Evolutionary conservation across 2,113 vertebrate genomes (phyloP), one percentile per base, ranked within the genome.

Genomic region (Seriola aureovittata): DNA sequence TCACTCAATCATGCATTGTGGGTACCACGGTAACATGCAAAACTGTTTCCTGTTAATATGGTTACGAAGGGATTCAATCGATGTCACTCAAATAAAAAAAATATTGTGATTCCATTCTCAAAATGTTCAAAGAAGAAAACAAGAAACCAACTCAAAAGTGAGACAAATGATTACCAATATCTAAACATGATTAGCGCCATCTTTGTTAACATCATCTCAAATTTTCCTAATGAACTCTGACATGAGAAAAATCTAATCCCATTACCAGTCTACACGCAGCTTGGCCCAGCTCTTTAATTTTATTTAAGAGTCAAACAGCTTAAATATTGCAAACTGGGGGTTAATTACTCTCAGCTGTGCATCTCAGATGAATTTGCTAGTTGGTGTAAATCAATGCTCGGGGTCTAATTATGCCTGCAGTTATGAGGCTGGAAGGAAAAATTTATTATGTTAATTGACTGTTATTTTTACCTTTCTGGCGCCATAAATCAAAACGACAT

Each of bases 381-480:
- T 69, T 79, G 66, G 65, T 66, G 72, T 81, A 80, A 88, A 93
- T 92, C 87, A 84, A 91, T 90, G 74, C 65, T 74, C 25, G 5
- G 42, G 63, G 80, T 90, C 87, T 90, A 89, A 92, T 91, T 89
- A 92, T 66, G 63, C 75, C 80, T 82, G 55, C 42, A 87, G 52
- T 84, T 72, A 73, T 50, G 32, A 46, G 67, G n/a, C 68, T 57
- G 19, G 44, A 71, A 85, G 78, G 46, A 69, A 72, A 84, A 91
- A 36, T 71, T 5, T 79, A 78, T 86, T 54, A 52, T 66, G 69
- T 68, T 72, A 85, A 81, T 75, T 82, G 63, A 82, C 66, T 60
- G 71, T 74, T 88, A 78, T 87, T 90, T 91, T 88, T 54, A 72
- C 70, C 58, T 69, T 80, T 83, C 66, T 66, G 54, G 42, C 71